Base-by-base conservation (phyloP, 2,113 vertebrate species). In the Suricata suricatta region DNA sequence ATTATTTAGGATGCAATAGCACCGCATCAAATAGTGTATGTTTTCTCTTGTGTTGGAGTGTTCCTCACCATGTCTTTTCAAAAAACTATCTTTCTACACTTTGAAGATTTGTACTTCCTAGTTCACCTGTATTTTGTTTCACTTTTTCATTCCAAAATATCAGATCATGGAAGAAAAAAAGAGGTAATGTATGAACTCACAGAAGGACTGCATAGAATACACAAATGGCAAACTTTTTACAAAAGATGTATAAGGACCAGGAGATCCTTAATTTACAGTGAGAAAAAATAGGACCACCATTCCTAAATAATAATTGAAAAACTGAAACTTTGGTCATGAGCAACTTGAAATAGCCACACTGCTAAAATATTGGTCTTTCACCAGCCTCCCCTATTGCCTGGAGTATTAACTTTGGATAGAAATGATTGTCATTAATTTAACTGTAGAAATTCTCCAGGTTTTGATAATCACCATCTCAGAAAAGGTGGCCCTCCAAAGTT, bases 381-480 rank as follows among this genome's bases (percentile, higher is more conserved):
- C 31, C 50, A 85, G 38, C 11, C 41, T 95, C 4, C 23, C 60
- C 64, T 93, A 66, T 77, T 86, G 17, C 52, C 87, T 95, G 33
- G 7, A 93, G 19, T 66, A 71, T 76, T 77, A 89, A 88, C 31
- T 95, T 86, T 93, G 31, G 35, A 57, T 66, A 4, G 31, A 85
- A 86, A 76, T 83, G 3, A 83, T 80, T 80, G 15, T 79, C 63
- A 38, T 63, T 15, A 63, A 3, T 90, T 83, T 90, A 81, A 92
- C 57, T 88, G 23, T 38, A 92, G n/a, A 84, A 96, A 50, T 79
- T 38, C 12, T 92, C 41, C 19, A 66, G 44, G 27, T 94, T 86
- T 86, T 82, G 29, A 88, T 86, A 92, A 72, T 89, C 93, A 71
- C 68, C 17, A 72, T 74, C 33, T 96, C n/a, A 82, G 33, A 93